Percentiles rank a stretch among this genome's conserved stretches.
phyloP scores from a whole-genome alignment of 2,113 vertebrate species.

The Hemiscyllium ocellatum region DNA sequence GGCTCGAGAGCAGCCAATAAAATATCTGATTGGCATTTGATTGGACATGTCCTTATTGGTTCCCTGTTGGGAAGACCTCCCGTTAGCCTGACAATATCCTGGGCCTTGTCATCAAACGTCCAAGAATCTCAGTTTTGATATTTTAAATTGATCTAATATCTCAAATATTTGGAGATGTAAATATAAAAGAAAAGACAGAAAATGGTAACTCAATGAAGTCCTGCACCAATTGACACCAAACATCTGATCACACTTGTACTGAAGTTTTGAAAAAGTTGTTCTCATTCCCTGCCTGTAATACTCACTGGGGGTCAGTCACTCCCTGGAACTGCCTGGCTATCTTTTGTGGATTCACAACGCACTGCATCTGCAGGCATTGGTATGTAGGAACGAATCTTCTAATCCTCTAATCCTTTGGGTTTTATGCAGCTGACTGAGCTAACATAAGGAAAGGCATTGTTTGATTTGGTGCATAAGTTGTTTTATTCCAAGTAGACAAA shows the following conservation, averaged over 20 bases:
- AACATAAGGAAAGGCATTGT: neutral
- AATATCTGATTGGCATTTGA: too few species aligned
- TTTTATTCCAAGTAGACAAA: neutral
- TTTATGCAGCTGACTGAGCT: neutral
- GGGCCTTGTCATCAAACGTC: neutral
- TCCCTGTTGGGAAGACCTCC: neutral
- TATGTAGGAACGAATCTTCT: neutral
- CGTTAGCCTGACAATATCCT: too few species aligned
- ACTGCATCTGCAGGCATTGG: neutral
- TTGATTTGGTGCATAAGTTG: neutral
- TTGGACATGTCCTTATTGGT: neutral
- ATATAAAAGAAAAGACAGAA: neutral
- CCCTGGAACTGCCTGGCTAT: neutral
- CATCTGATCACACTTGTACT: neutral
- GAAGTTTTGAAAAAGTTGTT: neutral
- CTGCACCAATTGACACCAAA: neutral
- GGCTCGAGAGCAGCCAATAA: too few species aligned
- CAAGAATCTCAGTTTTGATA: neutral
- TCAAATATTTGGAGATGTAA: neutral
- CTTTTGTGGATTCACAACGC: neutral
- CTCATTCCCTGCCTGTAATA: neutral
- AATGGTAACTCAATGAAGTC: neutral
- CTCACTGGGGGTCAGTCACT: neutral
- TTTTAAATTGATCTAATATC: neutral
- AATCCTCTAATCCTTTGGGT: neutral